Conservation (phyloP, 2,888 invertebrate species). For the Oscheius sp. region DNA sequence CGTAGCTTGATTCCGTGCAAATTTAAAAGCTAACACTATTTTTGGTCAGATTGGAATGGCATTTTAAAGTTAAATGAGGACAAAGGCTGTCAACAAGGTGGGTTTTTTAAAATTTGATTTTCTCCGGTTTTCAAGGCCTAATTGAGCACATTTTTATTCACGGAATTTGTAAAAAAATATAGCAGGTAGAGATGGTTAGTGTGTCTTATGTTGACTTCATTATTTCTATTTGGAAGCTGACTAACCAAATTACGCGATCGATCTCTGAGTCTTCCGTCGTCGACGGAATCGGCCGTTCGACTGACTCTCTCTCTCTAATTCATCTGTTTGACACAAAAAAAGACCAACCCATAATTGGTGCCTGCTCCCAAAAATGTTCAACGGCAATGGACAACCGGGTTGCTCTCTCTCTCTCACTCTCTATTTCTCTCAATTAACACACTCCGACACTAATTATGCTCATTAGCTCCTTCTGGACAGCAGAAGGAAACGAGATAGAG, state of each 20-base stretch:
- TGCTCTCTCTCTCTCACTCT: constrained; percentile 1
- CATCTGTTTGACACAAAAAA: constrained; percentile 10
- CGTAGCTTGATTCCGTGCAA: no score
- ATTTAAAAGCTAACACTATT: no score
- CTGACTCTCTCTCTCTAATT: constrained; percentile 7
- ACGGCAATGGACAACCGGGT: no score
- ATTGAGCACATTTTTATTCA: no score
- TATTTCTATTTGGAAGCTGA: constrained; percentile 25
- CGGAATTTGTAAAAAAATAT: no score
- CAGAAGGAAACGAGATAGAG: no score
- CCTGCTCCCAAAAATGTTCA: background rate
- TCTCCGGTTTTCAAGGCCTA: no score
- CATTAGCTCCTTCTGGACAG: constrained; percentile 6
- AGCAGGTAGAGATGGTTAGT: no score
- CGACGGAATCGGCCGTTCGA: background rate
- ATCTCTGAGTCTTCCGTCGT: constrained; percentile 3
- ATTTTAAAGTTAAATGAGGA: no score
- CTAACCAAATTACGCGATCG: constrained; percentile 29
- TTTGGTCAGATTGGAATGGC: no score
- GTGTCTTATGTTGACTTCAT: constrained; percentile 25
- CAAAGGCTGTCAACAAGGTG: no score
- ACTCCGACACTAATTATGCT: constrained; percentile 13
- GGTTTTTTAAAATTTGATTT: no score
- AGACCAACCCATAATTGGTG: background rate
- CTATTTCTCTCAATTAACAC: background rate